phyloP scores from a whole-genome alignment of 2,797 vertebrate genomes.

The Xenops minutus region DNA sequence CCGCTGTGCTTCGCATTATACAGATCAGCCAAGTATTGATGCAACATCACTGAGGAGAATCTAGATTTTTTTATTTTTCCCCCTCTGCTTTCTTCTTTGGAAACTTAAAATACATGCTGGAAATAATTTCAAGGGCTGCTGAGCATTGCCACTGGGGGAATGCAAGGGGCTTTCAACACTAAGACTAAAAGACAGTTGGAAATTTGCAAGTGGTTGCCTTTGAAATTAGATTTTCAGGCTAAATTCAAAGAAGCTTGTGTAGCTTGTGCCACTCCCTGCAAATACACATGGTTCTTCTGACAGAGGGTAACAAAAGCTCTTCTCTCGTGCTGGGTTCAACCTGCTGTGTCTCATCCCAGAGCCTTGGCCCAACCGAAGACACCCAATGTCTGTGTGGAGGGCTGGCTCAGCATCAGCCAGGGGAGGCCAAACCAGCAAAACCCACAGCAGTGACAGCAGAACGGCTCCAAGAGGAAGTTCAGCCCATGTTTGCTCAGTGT shows the following conservation, averaged over 20 bases:
- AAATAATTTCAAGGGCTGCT: conserved; percentile 75
- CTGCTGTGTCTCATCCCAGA: not conserved
- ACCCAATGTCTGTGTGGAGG: fast-evolving
- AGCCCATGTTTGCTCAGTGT: not conserved
- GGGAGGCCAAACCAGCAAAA: not conserved
- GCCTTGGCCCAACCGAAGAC: not conserved
- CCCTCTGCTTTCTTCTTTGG: conserved; percentile 35
- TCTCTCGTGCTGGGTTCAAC: not conserved
- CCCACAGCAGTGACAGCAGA: not conserved
- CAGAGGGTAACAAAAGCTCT: not conserved
- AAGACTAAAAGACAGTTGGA: conserved; percentile 58
- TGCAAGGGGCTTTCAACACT: conserved; percentile 45
- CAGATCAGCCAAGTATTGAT: conserved; percentile 64
- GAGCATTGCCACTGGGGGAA: conserved; percentile 62
- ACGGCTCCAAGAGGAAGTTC: not conserved
- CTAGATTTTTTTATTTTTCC: conserved; percentile 16
- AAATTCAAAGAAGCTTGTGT: not conserved
- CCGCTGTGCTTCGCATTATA: conserved; percentile 35
- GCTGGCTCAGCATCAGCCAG: not conserved
- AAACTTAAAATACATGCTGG: conserved; percentile 62
- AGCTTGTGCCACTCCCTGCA: not conserved
- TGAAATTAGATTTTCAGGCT: conserved; percentile 55
- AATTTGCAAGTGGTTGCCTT: conserved; percentile 53
- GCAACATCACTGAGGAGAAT: conserved; percentile 57
- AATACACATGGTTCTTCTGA: fast-evolving